Base-by-base conservation (phyloP, 2,113 vertebrate genomes). In the Progne subis region DNA sequence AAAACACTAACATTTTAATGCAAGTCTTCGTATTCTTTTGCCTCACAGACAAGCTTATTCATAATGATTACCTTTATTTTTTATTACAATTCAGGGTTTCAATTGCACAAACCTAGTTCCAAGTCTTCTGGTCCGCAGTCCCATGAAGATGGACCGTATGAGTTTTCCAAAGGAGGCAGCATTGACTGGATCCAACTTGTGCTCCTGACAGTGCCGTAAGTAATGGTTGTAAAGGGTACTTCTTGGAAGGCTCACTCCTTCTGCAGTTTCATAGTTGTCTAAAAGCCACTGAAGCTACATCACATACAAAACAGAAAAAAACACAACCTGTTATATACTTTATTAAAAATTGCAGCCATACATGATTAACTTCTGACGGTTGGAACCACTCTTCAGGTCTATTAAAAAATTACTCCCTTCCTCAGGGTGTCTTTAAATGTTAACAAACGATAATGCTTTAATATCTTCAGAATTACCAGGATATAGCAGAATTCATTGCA, bases 261-360 rank as follows among this genome's bases (percentile, higher is more conserved):
- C 98, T 95, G 98, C 98, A 78, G 98, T 98, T 97, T 98, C 98
- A 39, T 98, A 98, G 97, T 98, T 98, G 96, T 98, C 98, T 98
- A 98, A 96, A 88, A 98, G 97, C 98, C 98, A 98, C 19, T 98
- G 98, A 92, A 98, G 98, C 98, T 98, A 80, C 75, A 95, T 82
- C 64, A 97, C 65, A 96, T 43, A 91, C 79, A 94, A 97, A 82
- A 97, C 11, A 95, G 47, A 82, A 59, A 94, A 68, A 79, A 81
- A 50, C 1, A 5, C 1, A 5, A 28, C 18, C 37, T 61, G 78
- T 75, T 47, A 86, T 67, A 61, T 70, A 88, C 47, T 87, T 92
- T 25, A 80, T 63, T 92, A 59, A 92, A 88, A 94, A 78, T 74
- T 12, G 57, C 71, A 37, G 20, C 29, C 44, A 64, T 64, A 82